Evolutionary conservation across 2,888 invertebrate species (phyloP).

Genomic region (Dicranocentrus wangi): DNA sequence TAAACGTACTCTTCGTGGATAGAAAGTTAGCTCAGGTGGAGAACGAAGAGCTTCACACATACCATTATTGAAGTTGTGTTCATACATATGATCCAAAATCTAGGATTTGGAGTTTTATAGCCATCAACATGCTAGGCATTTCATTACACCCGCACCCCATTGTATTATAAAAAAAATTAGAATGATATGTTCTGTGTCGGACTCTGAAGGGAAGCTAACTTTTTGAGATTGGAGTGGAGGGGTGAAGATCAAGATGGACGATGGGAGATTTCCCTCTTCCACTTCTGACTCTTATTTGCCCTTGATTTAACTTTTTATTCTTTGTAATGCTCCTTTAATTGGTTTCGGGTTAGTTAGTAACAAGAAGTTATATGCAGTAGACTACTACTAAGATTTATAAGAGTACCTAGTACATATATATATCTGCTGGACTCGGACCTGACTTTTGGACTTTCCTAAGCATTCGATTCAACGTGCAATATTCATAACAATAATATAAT

Average conservation of each 20-base stretch:
- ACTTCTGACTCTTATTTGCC: constrained; percentile 55
- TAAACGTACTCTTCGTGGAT: too few species aligned
- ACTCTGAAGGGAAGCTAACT: constrained; percentile 13
- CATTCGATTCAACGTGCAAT: neutral
- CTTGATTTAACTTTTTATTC: constrained; percentile 33
- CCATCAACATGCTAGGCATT: too few species aligned
- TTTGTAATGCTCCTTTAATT: constrained; percentile 30
- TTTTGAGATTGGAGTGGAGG: constrained; percentile 30
- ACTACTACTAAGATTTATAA: too few species aligned
- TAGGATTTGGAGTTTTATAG: too few species aligned
- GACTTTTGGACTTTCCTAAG: constrained; percentile 34
- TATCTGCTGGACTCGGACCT: neutral
- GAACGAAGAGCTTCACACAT: too few species aligned
- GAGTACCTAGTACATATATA: constrained; percentile 23
- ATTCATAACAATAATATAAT: neutral
- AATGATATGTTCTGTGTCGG: too few species aligned
- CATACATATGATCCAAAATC: too few species aligned
- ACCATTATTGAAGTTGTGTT: too few species aligned
- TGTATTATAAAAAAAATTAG: too few species aligned
- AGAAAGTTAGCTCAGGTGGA: too few species aligned
- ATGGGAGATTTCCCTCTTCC: constrained; percentile 33
- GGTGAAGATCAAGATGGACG: constrained; percentile 22
- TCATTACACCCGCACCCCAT: too few species aligned
- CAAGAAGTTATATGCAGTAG: constrained; percentile 16
- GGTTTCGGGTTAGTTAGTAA: constrained; percentile 40